Base-by-base conservation (phyloP, 2,797 vertebrate species). In the Sebastes goodei region DNA sequence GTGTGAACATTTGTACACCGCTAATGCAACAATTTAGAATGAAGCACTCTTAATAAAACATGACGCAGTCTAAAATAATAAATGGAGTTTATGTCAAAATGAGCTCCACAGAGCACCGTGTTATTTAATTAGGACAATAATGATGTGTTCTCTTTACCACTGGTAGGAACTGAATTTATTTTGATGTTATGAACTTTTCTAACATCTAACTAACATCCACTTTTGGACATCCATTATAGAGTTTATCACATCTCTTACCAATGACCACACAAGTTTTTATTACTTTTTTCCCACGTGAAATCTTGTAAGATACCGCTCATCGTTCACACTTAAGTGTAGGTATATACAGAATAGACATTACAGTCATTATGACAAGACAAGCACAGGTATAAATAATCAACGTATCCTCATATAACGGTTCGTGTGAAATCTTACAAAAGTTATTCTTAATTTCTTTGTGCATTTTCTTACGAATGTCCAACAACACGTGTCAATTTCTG, bases 51-150 rank as follows among this genome's bases (percentile, higher is more conserved):
- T 20, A 72, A 76, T 82, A 33, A 62, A 65, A 81, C 62, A 71
- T 17, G 20, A 66, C 8, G 20, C 8, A 2, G 27, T 53, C 60
- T 11, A 4, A 53, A 72, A 57, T 64, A 52, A 72, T 72, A 38
- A 66, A 75, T 46, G 49, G 23, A 71, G 21, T 30, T 42, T 17
- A 32, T 32, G n/a, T 42, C 42, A 25, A 30, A 62, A 32, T 25
- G 23, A 17, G 15, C 29, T 35, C 6, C 14, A 53, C 49, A 5
- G 35, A 5, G 11, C 4, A 5, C 29, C 2, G 3, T 23, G 15
- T 57, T 74, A 77, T 80, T 84, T 30, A 74, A 71, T 61, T 17
- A 67, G 20, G 12, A 32, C 25, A 21, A n/a, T 74, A 53, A 70
- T 21, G 14, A 2, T 5, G 32, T n/a, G 7, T 20, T 46, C 27